These are phyloP conservation scores for Drosophila mimica DNA, from an alignment of 2,888 invertebrate species.

Conservation along the genomic window DNA sequence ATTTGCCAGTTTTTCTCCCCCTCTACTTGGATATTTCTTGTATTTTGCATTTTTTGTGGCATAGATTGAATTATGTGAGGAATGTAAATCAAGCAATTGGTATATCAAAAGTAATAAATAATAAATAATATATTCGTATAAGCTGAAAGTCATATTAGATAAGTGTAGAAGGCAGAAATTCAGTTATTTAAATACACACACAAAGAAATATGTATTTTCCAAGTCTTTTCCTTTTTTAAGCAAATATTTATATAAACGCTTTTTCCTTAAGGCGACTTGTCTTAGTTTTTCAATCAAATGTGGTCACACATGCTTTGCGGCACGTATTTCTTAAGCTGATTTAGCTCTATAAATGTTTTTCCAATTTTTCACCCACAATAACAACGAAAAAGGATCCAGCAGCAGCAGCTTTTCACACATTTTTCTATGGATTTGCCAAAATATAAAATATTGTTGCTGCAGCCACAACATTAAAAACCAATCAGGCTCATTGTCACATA, in stretches of 20 bases:
- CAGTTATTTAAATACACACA: neutral
- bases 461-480: slow-evolving; percentile 70
- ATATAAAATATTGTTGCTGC: slow-evolving; percentile 4
- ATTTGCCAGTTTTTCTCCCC: slow-evolving; percentile 16
- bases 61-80: slow-evolving; percentile 19
- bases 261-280: neutral
- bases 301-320: neutral
- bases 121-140: neutral
- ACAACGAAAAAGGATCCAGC: neutral
- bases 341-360: slow-evolving; percentile 1
- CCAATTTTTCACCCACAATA: neutral
- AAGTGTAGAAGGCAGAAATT: no score
- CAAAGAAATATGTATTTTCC: neutral
- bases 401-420: neutral
- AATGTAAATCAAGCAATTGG: neutral
- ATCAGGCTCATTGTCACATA: slow-evolving; percentile 76
- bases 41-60: slow-evolving; percentile 31
- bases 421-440: slow-evolving; percentile 5
- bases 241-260: neutral
- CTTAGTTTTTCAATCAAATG: slow-evolving; percentile 1
- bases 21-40: slow-evolving; percentile 5
- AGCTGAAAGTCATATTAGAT: neutral
- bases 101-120: neutral
- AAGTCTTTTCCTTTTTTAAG: neutral
- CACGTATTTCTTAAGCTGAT: slow-evolving; percentile 10